Evolutionary conservation across 2,113 vertebrate species (phyloP).

Genomic region (Oreocharis arfaki): DNA sequence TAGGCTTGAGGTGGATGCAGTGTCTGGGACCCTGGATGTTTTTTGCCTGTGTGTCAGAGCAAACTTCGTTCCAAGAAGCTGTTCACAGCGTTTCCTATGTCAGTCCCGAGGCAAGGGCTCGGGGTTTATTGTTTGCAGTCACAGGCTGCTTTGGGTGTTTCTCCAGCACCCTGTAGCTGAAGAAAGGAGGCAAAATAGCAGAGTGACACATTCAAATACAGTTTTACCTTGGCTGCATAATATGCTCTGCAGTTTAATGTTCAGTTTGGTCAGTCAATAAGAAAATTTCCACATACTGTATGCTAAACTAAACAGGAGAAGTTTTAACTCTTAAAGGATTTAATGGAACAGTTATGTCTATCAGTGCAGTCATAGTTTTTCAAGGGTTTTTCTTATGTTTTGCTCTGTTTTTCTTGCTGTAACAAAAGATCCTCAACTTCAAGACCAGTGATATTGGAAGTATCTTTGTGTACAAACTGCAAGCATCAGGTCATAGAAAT

Average conservation of each 20-base stretch:
- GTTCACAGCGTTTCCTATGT: background rate
- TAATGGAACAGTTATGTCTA: background rate
- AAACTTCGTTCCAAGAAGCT: slow-evolving; percentile 54
- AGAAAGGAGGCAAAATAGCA: background rate
- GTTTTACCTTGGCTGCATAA: background rate
- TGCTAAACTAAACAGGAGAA: background rate
- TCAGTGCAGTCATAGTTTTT: background rate
- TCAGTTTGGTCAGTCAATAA: background rate
- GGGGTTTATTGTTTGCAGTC: slow-evolving; percentile 55
- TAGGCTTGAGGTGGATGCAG: background rate
- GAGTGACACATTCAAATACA: background rate
- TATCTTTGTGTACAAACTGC: background rate
- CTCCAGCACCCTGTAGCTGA: background rate
- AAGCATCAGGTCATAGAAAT: background rate
- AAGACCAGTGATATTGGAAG: background rate
- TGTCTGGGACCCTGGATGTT: background rate
- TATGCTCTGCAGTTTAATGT: background rate
- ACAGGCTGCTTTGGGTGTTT: background rate
- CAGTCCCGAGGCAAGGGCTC: background rate
- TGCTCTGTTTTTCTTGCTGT: background rate
- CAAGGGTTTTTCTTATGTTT: background rate
- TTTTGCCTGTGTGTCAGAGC: background rate
- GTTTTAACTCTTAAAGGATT: background rate
- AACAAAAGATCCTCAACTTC: background rate
- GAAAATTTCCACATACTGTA: background rate